Evolutionary conservation across 1,140 invertebrate species (phyloP), one percentile per base, ranked within the genome.

Genomic region (Andrena cerasifolii): DNA sequence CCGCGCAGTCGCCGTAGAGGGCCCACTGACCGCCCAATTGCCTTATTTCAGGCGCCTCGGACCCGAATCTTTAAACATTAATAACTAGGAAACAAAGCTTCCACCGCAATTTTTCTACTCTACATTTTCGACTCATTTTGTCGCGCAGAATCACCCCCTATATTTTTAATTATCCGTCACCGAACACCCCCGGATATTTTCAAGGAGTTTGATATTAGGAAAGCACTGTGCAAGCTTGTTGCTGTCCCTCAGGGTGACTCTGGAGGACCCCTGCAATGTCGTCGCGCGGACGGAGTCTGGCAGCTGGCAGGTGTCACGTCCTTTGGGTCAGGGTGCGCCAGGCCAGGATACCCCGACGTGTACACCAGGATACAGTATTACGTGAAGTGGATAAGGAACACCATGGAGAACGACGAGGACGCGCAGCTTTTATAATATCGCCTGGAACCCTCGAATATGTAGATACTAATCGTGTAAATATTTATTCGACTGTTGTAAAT

Each of bases 261-360:
- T 4, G 97, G 97, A 1, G 97, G 97, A 1, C 97, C 97, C 0
- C 90, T 98, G 6, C 97, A 98, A 89, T 98, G 97, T 84, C 93
- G 93, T 47, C 89, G 93, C 45, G 77, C 90, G 18, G 95, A 97
- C 71, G 97, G 97, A 0, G 94, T 95, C 12, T 98, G 97, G 97
- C 96, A 97, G 87, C 92, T 98, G 18, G 96, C 95, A 0, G 98
- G 98, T 0, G 95, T 98, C 6, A 98, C 97, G 0, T 98, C 97
- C 0, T 98, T 98, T 88, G 97, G 97, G 0, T 98, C 97, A 0
- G 97, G 97, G 31, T 98, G 97, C 90, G 97, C 97, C 0, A 94
- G 95, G 72, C 95, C 96, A 47, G 97, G 97, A 12, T 96, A 95
- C 77, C 96, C 97, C 0, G 97, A 98, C 79, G 97, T 98, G 1